Conservation (phyloP, 2,113 vertebrate species). For the Hydrochoerus hydrochaeris region DNA sequence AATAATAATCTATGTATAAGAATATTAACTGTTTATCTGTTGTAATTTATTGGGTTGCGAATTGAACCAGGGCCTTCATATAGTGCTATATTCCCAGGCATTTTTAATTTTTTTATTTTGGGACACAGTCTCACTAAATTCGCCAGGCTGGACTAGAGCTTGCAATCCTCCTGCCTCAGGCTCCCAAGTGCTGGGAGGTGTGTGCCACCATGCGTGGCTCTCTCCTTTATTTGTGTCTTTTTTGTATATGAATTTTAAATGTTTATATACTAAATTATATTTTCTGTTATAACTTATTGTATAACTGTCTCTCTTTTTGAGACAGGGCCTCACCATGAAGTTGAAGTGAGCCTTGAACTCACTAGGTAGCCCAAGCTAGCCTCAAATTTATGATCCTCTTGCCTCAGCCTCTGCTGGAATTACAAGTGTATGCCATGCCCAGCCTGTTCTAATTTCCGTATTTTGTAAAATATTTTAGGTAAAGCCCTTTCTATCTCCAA, state of each 20-base stretch:
- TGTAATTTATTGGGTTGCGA: not conserved
- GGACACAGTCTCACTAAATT: not conserved
- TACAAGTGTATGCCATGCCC: not conserved
- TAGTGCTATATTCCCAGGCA: not conserved
- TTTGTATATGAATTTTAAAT: not conserved
- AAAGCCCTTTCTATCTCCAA: slow-evolving; percentile 21
- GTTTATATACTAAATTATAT: not conserved
- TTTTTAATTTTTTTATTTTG: not conserved
- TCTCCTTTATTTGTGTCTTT: not conserved
- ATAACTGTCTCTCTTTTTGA: not conserved
- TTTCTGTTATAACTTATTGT: not conserved
- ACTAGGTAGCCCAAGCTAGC: no score
- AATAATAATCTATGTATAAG: not conserved
- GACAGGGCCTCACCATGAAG: not conserved
- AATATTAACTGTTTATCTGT: not conserved
- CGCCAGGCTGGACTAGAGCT: not conserved
- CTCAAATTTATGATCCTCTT: no score
- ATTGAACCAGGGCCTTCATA: not conserved
- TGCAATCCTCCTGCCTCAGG: not conserved
- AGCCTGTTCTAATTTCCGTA: not conserved
- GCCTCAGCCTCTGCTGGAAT: not conserved
- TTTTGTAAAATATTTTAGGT: slow-evolving; percentile 23
- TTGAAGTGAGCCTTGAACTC: no score
- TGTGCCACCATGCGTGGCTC: not conserved
- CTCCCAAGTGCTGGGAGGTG: not conserved